A percentile compares a stretch with the other conserved stretches of the same genome.
Evolutionary conservation across 2,113 vertebrate species (phyloP).

Genomic region (Tragelaphus strepsiceros): DNA sequence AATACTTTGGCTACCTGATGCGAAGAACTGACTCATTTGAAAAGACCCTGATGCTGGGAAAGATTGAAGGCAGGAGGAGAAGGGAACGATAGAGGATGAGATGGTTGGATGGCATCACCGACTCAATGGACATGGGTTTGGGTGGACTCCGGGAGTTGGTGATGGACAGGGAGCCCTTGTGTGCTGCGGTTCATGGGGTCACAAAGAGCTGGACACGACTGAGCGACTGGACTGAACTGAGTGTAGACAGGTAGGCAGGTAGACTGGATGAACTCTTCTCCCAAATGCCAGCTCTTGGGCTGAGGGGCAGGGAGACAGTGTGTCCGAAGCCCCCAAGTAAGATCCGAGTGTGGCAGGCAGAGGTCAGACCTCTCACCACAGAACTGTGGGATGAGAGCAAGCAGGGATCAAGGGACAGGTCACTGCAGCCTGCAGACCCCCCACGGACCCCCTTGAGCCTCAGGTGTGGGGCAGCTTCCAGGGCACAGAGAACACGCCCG

Average conservation of each 20-base stretch:
- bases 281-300: background rate
- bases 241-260: background rate
- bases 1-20: background rate
- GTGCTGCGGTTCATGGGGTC: rapidly evolving
- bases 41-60: background rate
- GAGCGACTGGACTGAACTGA: background rate
- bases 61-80: background rate
- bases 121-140: background rate
- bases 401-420: too few relatives aligned
- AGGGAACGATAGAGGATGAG: background rate
- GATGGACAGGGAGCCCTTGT: background rate
- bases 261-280: background rate
- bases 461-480: background rate
- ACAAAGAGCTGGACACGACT: rapidly evolving
- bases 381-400: background rate
- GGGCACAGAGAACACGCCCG: rapidly evolving
- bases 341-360: background rate
- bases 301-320: background rate
- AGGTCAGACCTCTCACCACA: background rate
- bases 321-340: background rate
- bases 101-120: background rate
- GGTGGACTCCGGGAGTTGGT: background rate
- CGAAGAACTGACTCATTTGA: background rate
- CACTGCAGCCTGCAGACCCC: background rate
- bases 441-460: background rate